Evolutionary conservation across 2,797 vertebrate genomes (phyloP).

Genomic region (Chelon labrosus): DNA sequence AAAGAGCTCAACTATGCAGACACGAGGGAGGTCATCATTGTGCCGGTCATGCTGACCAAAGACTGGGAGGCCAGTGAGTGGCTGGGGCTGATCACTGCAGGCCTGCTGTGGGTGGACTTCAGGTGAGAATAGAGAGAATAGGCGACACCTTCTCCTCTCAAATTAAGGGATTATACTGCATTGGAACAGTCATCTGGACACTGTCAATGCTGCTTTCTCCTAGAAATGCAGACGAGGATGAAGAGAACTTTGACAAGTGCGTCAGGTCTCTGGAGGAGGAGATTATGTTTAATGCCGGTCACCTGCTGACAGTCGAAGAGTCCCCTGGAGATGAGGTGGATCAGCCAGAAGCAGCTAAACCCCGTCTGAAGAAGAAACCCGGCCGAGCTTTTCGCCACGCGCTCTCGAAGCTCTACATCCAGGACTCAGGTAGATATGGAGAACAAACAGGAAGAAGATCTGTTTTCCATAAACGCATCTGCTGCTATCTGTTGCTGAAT

Average conservation of each 20-base stretch:
- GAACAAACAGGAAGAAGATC: background rate
- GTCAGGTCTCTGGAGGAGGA: constrained; percentile 69
- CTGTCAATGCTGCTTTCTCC: background rate
- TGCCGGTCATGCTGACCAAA: constrained; percentile 69
- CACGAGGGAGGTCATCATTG: constrained; percentile 54
- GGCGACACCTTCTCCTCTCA: no score
- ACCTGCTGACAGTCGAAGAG: constrained; percentile 56
- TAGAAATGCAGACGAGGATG: constrained; percentile 56
- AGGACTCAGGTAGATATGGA: constrained; percentile 65
- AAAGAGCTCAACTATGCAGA: constrained; percentile 77
- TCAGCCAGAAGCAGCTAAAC: constrained; percentile 39
- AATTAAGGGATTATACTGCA: no score
- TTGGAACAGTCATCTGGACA: no score
- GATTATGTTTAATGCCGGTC: constrained; percentile 66
- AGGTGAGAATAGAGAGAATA: constrained; percentile 53
- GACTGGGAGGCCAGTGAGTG: constrained; percentile 79
- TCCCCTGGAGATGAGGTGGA: constrained; percentile 19
- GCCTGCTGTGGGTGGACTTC: constrained; percentile 76
- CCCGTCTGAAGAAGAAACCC: constrained; percentile 58
- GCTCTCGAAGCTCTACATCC: constrained; percentile 64
- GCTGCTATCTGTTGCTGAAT: no score
- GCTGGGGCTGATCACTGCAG: constrained; percentile 74
- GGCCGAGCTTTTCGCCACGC: constrained; percentile 64
- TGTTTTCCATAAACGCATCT: no score
- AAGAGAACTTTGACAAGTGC: constrained; percentile 66